Evolutionary conservation across 2,797 vertebrate genomes (phyloP), one percentile per base, ranked within the genome.

Genomic region (Melanotaenia pygmaea): DNA sequence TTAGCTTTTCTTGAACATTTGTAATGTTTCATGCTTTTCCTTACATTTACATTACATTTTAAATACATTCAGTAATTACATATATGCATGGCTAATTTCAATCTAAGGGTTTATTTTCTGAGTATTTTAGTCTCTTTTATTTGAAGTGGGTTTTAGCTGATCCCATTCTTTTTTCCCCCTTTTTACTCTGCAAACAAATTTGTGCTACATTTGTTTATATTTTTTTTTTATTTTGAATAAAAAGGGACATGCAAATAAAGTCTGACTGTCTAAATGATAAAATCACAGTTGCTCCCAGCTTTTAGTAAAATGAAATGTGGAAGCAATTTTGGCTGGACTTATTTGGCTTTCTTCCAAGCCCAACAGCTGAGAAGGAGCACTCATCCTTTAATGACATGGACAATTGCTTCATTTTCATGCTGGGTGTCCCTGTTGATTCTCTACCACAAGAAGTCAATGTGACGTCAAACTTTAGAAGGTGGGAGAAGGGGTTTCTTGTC

Each of bases 291-390:
- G 45, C 45, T 70, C 47, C 28, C 51, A 77, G 58, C 34, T 75
- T 75, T 72, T 74, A 86, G 54, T 80, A 65, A 89, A 83, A 83
- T 73, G 60, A 92, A 93, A 92, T 88, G 84, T 93, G 91, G 90
- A 91, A 93, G 79, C 80, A 85, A 87, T 91, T 89, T 86, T 90
- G 76, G 84, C 81, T 35, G 14, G 26, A 75, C 74, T 81, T 72
- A 24, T 63, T 70, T 86, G 90, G 87, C 85, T 61, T n/a, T 13
- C 16, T 38, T 59, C 81, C 77, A 88, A 76, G 50, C 76, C 80
- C 68, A 89, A 86, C 88, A 91, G 90, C 88, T 88, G 89, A 92
- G 86, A 50, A 56, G 79, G 77, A 86, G 57, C 37, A 54, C 53
- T 77, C 61, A 66, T 82, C 76, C 78, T 64, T 82, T 66, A 66